Evolutionary conservation across 2,797 vertebrate genomes (phyloP).

Genomic region (Alca torda): DNA sequence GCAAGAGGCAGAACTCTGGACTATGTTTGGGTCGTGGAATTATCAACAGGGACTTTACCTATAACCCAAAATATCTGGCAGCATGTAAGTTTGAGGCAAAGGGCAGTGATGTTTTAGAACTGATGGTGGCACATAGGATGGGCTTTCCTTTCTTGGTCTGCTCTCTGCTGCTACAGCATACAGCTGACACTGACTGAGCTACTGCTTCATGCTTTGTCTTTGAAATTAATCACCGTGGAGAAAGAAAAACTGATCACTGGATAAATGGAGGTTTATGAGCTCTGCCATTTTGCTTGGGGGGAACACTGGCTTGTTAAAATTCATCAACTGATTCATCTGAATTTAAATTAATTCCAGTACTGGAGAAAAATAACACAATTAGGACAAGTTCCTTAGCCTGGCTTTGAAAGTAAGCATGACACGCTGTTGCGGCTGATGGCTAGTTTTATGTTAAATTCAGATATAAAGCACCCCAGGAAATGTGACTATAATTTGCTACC

Average conservation of each 20-base stretch:
- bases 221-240: slow-evolving; percentile 28
- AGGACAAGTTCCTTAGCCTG: slow-evolving; percentile 30
- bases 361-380: slow-evolving; percentile 43
- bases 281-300: slow-evolving; percentile 31
- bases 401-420: slow-evolving; percentile 7
- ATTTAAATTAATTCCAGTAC: slow-evolving; percentile 54
- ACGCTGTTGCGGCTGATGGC: background rate
- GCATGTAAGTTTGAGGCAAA: background rate
- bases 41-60: background rate
- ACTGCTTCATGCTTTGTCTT: slow-evolving; percentile 6
- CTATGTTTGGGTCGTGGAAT: background rate
- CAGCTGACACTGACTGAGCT: background rate
- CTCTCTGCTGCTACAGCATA: background rate
- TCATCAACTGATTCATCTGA: slow-evolving; percentile 57
- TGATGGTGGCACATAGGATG: background rate
- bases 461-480: slow-evolving; percentile 16
- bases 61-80: background rate
- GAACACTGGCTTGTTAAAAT: slow-evolving; percentile 52
- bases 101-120: background rate
- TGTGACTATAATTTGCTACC: background rate
- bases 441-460: slow-evolving; percentile 31
- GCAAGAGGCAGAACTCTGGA: background rate
- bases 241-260: slow-evolving; percentile 22
- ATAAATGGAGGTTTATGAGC: slow-evolving; percentile 31
- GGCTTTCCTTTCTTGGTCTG: background rate